These are phyloP conservation scores for Caenorhabditis latens DNA, from an alignment of 1,140 invertebrate genomes.

Conservation along the genomic window DNA sequence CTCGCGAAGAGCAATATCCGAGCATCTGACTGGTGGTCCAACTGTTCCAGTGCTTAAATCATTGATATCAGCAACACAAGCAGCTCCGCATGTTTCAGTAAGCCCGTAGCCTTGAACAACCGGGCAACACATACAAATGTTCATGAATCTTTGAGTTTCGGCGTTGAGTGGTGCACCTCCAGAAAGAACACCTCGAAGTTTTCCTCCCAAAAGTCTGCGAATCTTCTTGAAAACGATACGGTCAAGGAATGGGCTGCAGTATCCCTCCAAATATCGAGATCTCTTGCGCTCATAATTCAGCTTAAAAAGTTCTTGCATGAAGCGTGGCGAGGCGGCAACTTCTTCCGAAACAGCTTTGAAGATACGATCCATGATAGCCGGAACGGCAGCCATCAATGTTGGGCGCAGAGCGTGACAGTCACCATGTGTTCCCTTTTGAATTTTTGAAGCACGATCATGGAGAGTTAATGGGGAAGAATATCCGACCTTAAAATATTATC, in stretches of 20 bases:
- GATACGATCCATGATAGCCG: conserved; percentile 65
- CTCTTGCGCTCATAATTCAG: conserved; percentile 64
- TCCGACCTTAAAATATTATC: conserved; percentile 11
- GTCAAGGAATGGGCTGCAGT: conserved; percentile 65
- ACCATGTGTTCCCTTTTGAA: conserved; percentile 63
- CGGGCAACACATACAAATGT: conserved; percentile 66
- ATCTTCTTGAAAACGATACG: conserved; percentile 65
- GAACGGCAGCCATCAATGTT: conserved; percentile 64
- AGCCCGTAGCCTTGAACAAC: conserved; percentile 64
- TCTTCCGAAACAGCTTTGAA: conserved; percentile 66
- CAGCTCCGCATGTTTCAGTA: conserved; percentile 63
- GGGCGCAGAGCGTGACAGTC: conserved; percentile 64
- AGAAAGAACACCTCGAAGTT: conserved; percentile 58
- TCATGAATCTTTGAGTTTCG: conserved; percentile 66
- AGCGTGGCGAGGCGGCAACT: conserved; percentile 61
- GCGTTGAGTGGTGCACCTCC: conserved; percentile 62
- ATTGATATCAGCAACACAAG: conserved; percentile 62
- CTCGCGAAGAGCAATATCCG: conserved; percentile 59
- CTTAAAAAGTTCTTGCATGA: conserved; percentile 65
- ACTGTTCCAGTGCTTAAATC: conserved; percentile 63
- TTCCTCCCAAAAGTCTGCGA: conserved; percentile 62
- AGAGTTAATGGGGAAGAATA: conserved; percentile 64
- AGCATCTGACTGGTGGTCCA: conserved; percentile 63
- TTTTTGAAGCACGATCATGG: conserved; percentile 63
- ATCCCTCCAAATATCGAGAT: conserved; percentile 62